phyloP scores from a whole-genome alignment of 2,888 invertebrate genomes.

The Anoncus sp. region DNA sequence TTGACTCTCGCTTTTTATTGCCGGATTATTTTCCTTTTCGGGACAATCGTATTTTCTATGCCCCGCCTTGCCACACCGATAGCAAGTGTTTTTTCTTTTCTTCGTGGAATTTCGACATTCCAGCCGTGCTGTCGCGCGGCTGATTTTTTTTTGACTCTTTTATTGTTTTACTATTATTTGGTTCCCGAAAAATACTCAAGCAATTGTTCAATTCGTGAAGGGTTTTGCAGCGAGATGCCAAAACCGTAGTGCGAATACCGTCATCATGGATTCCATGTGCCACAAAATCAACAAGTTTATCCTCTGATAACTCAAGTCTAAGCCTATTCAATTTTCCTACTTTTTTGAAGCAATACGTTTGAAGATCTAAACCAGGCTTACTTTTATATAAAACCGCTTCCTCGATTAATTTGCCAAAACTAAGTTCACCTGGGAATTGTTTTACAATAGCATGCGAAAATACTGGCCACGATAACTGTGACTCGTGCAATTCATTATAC shows the following conservation, averaged over 20 bases:
- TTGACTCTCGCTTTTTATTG: too few species aligned
- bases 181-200: slow-evolving; percentile 28
- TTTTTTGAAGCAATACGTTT: slow-evolving; percentile 59
- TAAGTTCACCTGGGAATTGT: slow-evolving; percentile 60
- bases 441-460: slow-evolving; percentile 49
- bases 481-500: slow-evolving; percentile 52
- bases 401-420: slow-evolving; percentile 53
- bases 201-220: slow-evolving; percentile 52
- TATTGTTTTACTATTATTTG: background rate
- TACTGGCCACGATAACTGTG: slow-evolving; percentile 50
- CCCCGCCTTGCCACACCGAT: background rate
- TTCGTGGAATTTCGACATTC: background rate
- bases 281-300: slow-evolving; percentile 53
- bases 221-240: slow-evolving; percentile 44
- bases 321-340: slow-evolving; percentile 54
- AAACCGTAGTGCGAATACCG: slow-evolving; percentile 37
- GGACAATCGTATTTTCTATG: background rate
- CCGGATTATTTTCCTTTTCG: background rate
- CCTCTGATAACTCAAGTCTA: slow-evolving; percentile 56
- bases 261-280: slow-evolving; percentile 63
- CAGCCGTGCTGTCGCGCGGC: background rate
- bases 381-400: slow-evolving; percentile 48
- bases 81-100: background rate
- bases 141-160: background rate
- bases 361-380: slow-evolving; percentile 43